Base-by-base conservation (phyloP, 2,888 invertebrate species). In the Sinohyriopsis cumingii region DNA sequence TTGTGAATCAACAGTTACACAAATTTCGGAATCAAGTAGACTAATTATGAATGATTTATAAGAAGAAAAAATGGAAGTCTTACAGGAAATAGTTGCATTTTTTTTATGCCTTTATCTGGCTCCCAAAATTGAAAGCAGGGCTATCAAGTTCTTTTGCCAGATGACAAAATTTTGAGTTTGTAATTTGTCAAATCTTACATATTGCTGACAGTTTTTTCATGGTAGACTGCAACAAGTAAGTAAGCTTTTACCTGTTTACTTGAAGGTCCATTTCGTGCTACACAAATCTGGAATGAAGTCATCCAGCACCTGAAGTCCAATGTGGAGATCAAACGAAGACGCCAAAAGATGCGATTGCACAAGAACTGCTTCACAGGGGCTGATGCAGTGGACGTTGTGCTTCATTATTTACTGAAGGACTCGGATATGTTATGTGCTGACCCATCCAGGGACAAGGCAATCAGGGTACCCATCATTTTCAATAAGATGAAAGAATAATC, bases 261-360 rank as follows among this genome's bases (percentile, higher is more conserved):
- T 78, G 20, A 73, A 87, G 87, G 86, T 63, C 87, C 87, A 54
- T 87, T 87, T 69, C 73, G 81, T 65, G 89, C 89, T 7, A 89
- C 88, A 55, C 85, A 87, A 77, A 85, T 89, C 45, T 89, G 88
- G 88, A 87, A 88, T 77, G 85, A 86, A 65, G 82, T 89, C n/a
- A 84, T 88, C 25, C 79, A 75, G 6, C 84, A 86, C 69, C 71
- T 88, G 66, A 86, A 86, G 72, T 71, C 77, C 6, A 82, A 82
- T 59, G 88, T 89, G 1, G 87, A 86, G 67, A 73, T 86, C 65
- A 88, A 87, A 70, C 76, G 82, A 25, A 77, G 87, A 2, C 80
- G 87, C 5, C 77, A 84, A 65, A 86, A 85, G 73, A 82, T 88
- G 81, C 77, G 81, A 56, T 77, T 80, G 66, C 86, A 87, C 69